Percentiles rank a stretch among this genome's conserved stretches.
Conservation (phyloP, 2,113 vertebrate genomes). For the Ifrita kowaldi region DNA sequence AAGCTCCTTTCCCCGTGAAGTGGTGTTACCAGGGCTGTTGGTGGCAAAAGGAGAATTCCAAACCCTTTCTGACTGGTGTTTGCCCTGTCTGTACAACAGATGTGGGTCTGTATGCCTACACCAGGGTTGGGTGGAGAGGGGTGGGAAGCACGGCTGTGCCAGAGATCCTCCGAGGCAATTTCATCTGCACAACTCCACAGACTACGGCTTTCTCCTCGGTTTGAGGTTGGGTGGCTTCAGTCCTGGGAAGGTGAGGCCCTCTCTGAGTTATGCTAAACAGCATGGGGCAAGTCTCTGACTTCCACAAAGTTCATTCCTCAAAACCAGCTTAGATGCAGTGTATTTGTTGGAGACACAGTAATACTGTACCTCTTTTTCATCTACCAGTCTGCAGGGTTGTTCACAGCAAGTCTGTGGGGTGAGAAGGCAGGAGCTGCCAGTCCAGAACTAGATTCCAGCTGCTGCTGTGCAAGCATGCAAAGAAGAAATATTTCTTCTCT, state of each 20-base stretch:
- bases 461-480: background rate
- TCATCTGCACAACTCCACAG: background rate
- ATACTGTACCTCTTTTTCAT: background rate
- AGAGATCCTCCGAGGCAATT: background rate
- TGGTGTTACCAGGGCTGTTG: background rate
- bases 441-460: background rate
- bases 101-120: background rate
- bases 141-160: background rate
- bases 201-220: rapidly evolving
- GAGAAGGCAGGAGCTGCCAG: background rate
- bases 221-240: background rate
- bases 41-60: background rate
- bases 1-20: background rate
- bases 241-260: background rate
- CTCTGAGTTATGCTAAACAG: background rate
- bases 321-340: background rate
- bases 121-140: background rate
- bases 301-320: background rate
- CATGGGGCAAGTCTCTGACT: background rate
- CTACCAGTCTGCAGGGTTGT: background rate
- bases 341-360: background rate
- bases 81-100: background rate
- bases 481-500: background rate
- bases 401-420: background rate
- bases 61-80: background rate